Base-by-base conservation (phyloP, 2,888 invertebrate genomes). In the Pseudococcus viburni region DNA sequence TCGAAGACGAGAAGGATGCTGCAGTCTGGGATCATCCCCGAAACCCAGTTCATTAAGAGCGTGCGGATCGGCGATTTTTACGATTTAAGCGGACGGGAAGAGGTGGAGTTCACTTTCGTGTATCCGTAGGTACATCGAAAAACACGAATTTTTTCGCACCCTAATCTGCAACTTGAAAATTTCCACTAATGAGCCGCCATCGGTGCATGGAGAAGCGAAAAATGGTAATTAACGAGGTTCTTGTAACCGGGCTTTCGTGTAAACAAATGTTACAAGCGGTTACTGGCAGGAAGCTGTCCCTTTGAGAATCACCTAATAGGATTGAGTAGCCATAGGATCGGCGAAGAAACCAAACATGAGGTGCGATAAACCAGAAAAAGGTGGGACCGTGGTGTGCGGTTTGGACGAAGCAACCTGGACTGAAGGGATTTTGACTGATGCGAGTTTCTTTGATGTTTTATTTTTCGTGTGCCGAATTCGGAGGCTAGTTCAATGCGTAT, bases 121-220 rank as follows among this genome's bases (percentile, higher is more conserved):
- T 33, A 33, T 33, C 26, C 26, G 26, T 33, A 33, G 26, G 26
- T 33, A 33, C 26, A 15, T 77, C 39, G 77, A 77, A 77, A 77
- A 77, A 77, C 17, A 59, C 59, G 19, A 59, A 59, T 59, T 59
- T 59, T 59, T 59, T 59, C 59, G 59, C 59, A 59, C 59, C 59
- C 59, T 6, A 5, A 19, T 1, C 15, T 6, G 55, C 5, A 59
- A 59, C 26, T 33, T 33, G 59, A 59, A 59, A 59, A 19, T 59
- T 59, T 19, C 59, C 59, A 59, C 59, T 59, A 59, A 59, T 59
- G 59, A 59, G 59, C 59, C 59, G 59, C 59, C 59, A 59, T 19
- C 59, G 59, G 19, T 59, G 59, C 19, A 11, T 2, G 3, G 3
- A 19, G 59, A 5, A 6, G 59, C n/a, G 59, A 19, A 59, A 59